Conservation (phyloP, 1,140 invertebrate genomes). For the Drosophila nigrodunni region DNA sequence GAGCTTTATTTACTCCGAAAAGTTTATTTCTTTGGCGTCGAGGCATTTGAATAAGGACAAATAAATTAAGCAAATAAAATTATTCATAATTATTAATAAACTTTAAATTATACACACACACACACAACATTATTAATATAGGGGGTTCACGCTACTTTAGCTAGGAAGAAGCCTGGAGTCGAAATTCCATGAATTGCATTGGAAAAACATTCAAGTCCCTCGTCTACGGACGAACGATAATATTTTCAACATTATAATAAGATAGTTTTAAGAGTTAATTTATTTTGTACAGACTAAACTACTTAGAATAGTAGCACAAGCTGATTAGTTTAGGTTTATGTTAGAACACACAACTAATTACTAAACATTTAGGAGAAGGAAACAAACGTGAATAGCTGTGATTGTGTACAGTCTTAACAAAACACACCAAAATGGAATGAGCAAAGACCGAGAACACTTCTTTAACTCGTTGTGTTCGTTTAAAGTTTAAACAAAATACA, state of each 20-base stretch:
- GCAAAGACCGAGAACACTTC: slow-evolving; percentile 3
- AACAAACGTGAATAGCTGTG: slow-evolving; percentile 37
- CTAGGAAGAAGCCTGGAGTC: neutral
- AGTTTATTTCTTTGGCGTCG: slow-evolving; percentile 2
- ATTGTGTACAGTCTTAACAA: slow-evolving; percentile 38
- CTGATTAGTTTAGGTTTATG: slow-evolving; percentile 27
- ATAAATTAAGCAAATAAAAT: slow-evolving; percentile 14
- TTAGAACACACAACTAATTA: slow-evolving; percentile 41
- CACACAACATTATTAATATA: slow-evolving; percentile 17
- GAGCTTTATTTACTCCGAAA: slow-evolving; percentile 27
- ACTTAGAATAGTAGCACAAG: slow-evolving; percentile 35
- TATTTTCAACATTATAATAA: slow-evolving; percentile 9
- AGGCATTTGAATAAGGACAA: slow-evolving; percentile 33
- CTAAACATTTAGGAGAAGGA: slow-evolving; percentile 49
- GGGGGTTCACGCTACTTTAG: slow-evolving; percentile 7
- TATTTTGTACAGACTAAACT: slow-evolving; percentile 40
- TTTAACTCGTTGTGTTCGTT: neutral
- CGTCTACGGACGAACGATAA: neutral
- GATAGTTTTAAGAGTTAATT: slow-evolving; percentile 14
- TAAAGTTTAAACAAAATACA: slow-evolving; percentile 13
- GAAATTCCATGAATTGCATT: neutral
- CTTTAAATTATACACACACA: slow-evolving; percentile 25
- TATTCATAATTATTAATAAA: slow-evolving; percentile 24
- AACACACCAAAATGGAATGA: slow-evolving; percentile 23
- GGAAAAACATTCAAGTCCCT: neutral